These are phyloP conservation scores for Trialeurodes vaporariorum DNA, from an alignment of 1,140 invertebrate genomes.

Conservation along the genomic window DNA sequence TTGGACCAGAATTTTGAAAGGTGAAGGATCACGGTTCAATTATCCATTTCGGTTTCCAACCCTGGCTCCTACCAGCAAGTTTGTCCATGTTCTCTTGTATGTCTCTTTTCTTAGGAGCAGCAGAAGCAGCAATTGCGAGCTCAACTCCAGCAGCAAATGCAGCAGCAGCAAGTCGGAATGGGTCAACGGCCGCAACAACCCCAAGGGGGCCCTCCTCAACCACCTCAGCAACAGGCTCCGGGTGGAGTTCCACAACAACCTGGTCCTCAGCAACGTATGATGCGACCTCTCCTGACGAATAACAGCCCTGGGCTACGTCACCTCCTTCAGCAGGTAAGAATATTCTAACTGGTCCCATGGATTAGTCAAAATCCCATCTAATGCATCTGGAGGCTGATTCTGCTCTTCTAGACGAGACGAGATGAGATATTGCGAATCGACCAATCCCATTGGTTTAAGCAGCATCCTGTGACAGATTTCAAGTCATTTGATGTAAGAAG, in stretches of 20 bases:
- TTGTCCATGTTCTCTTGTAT: slow-evolving; percentile 5
- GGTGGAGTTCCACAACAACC: slow-evolving; percentile 21
- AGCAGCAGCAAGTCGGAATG: slow-evolving; percentile 21
- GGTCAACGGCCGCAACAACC: slow-evolving; percentile 19
- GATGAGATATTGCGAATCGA: too few relatives aligned
- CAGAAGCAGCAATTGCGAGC: neutral
- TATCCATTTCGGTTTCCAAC: neutral
- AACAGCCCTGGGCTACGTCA: slow-evolving; percentile 55
- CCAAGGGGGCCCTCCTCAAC: slow-evolving; percentile 21
- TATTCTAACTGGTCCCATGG: too few relatives aligned
- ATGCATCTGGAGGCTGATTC: too few relatives aligned
- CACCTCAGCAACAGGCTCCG: slow-evolving; percentile 25
- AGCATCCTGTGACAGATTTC: too few relatives aligned
- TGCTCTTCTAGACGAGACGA: too few relatives aligned
- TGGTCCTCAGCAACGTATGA: slow-evolving; percentile 44
- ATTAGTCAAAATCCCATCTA: too few relatives aligned
- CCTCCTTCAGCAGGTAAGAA: slow-evolving; percentile 49
- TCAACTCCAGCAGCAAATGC: slow-evolving; percentile 25
- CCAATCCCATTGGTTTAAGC: too few relatives aligned
- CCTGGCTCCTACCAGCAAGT: neutral
- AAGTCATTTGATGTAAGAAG: too few relatives aligned
- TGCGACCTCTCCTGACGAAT: slow-evolving; percentile 43
- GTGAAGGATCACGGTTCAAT: slow-evolving; percentile 1
- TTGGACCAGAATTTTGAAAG: too few relatives aligned
- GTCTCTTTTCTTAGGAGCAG: neutral